Evolutionary conservation across 2,113 vertebrate genomes (phyloP).

Genomic region (Phodopus roborovskii): DNA sequence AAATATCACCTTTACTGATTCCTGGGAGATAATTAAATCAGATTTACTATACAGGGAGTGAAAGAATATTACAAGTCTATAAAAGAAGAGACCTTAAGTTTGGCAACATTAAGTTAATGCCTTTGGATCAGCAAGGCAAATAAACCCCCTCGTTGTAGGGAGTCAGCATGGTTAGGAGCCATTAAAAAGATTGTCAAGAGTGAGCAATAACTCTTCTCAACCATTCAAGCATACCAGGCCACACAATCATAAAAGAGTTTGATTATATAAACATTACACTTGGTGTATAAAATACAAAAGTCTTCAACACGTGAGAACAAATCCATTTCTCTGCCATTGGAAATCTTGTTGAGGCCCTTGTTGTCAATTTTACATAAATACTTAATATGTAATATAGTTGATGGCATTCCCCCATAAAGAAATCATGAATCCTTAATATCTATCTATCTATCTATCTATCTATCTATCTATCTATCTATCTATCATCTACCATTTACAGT

Average conservation of each 20-base stretch:
- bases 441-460: background rate
- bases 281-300: slow-evolving; percentile 12
- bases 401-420: background rate
- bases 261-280: slow-evolving; percentile 36
- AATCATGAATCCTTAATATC: background rate
- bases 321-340: background rate
- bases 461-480: background rate
- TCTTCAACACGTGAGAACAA: background rate
- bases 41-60: slow-evolving; percentile 55
- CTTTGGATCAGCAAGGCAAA: slow-evolving; percentile 42
- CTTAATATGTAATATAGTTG: background rate
- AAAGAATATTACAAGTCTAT: slow-evolving; percentile 59
- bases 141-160: background rate
- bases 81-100: slow-evolving; percentile 65
- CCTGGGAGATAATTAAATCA: slow-evolving; percentile 76
- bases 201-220: background rate
- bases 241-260: background rate
- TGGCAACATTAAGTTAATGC: slow-evolving; percentile 67
- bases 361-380: background rate
- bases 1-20: slow-evolving; percentile 74
- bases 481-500: background rate
- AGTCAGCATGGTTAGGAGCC: slow-evolving; percentile 17
- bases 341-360: background rate
- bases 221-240: background rate
- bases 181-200: slow-evolving; percentile 37